These are phyloP conservation scores for Lumbricus terrestris DNA, from an alignment of 2,888 invertebrate species.

Conservation along the genomic window DNA sequence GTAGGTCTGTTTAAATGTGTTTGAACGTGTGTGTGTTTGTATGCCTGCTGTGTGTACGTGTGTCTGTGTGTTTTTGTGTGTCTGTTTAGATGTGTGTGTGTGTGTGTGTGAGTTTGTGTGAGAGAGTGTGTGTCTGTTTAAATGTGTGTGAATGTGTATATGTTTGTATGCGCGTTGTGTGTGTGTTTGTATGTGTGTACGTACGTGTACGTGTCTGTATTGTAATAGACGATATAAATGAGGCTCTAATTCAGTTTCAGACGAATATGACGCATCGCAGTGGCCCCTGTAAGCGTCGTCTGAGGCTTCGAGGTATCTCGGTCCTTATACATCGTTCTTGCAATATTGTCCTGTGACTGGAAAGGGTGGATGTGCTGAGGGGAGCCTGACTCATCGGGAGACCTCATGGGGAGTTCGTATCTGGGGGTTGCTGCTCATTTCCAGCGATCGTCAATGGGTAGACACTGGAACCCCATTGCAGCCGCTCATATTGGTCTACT, in stretches of 20 bases:
- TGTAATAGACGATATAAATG: background rate
- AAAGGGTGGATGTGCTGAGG: background rate
- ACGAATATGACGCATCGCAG: background rate
- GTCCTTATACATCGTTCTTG: background rate
- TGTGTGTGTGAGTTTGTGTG: too few species aligned
- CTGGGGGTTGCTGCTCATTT: background rate
- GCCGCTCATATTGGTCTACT: background rate
- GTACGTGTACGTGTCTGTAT: background rate
- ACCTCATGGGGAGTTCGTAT: background rate
- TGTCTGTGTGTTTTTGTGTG: too few species aligned
- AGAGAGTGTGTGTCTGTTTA: too few species aligned
- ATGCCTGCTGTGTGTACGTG: too few species aligned
- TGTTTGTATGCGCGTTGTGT: too few species aligned
- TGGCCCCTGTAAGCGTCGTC: too few species aligned
- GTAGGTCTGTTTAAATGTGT: too few species aligned
- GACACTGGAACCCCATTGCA: background rate
- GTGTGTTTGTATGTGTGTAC: too few species aligned
- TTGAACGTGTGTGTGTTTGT: too few species aligned
- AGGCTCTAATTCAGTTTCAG: background rate
- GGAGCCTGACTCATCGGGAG: background rate
- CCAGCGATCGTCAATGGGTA: background rate
- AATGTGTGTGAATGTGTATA: too few species aligned
- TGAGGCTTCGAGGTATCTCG: background rate
- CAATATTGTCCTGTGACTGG: background rate
- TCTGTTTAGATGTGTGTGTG: too few species aligned